Percentiles rank a stretch among this genome's conserved stretches.
Evolutionary conservation across 2,888 invertebrate species (phyloP).

Genomic region (Melangyna quadrimaculata): DNA sequence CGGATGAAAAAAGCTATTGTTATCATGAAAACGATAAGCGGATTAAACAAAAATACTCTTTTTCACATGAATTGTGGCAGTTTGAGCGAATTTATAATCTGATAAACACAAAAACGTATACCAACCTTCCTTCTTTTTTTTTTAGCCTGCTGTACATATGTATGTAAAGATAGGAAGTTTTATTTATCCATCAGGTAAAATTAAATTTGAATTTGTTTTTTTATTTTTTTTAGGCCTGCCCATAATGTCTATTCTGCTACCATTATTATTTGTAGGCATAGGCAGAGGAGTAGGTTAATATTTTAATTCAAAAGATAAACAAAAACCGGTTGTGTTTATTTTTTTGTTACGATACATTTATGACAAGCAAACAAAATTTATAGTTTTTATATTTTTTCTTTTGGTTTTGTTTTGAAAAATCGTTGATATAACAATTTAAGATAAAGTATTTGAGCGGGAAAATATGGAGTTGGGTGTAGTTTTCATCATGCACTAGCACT

Average conservation of each 20-base stretch:
- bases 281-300: not conserved
- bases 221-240: not conserved
- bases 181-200: not conserved
- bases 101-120: not conserved
- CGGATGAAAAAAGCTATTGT: slow-evolving; percentile 1
- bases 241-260: not conserved
- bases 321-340: not conserved
- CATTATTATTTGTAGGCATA: not conserved
- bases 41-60: slow-evolving; percentile 7
- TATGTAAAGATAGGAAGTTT: not conserved
- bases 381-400: not conserved
- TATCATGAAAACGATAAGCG: slow-evolving; percentile 24
- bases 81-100: slow-evolving; percentile 5
- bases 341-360: not conserved
- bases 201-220: not conserved
- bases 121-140: not conserved
- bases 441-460: not conserved
- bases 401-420: not conserved
- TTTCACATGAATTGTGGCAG: not conserved
- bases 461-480: not conserved
- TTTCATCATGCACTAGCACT: too few relatives aligned
- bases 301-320: slow-evolving; percentile 30
- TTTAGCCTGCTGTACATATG: not conserved
- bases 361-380: not conserved
- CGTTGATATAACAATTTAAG: too few relatives aligned